Evolutionary conservation across 2,888 invertebrate species (phyloP), one percentile per base, ranked within the genome.

Genomic region (Mactromeris polynyma): DNA sequence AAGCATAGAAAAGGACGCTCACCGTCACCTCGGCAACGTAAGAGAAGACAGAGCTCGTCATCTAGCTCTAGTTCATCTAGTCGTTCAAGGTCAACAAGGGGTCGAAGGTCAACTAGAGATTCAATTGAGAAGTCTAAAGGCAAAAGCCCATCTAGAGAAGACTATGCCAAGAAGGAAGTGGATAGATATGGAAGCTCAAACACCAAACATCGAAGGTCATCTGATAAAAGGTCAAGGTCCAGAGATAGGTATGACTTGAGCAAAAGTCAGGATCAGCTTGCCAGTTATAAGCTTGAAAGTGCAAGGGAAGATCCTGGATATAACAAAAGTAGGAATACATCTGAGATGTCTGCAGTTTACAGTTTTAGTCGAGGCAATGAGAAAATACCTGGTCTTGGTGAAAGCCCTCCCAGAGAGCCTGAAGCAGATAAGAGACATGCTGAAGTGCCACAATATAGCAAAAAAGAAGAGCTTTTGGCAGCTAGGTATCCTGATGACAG

Each of bases 351-450:
- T 46, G 54, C n/a, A 9, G 73, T 77, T 11, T 82, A 82, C 40
- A 81, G 81, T 51, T 81, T 82, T 46, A 69, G 79, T 42, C 36
- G 69, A 19, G 82, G 79, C 36, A 64, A 82, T 38, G 90, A 84
- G 46, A 84, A 83, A 46, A 90, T 87, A 58, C 88, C 90, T 11
- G 88, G 88, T n/a, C 54, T 90, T 4, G 80, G 85, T 7, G 84
- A 84, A 17, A 90, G 90, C 83, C 90, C 90, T 58, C 85, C 77
- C 9, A 14, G 3, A 17, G 73, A 73, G 14, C 36, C 17, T 2
- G 73, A 73, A 11, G 17, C 73, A 19, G 31, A 73, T 19, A 36
- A 7, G 2, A 73, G 4, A 33, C 58, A n/a, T 2, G 26, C 31
- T 69, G 69, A 73, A 17, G 36, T 36, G 19, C 11, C 11, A 9